Percentiles rank a stretch among this genome's conserved stretches.
These are phyloP conservation scores for Oxycera nigricornis DNA, from an alignment of 2,888 invertebrate species.

Conservation along the genomic window DNA sequence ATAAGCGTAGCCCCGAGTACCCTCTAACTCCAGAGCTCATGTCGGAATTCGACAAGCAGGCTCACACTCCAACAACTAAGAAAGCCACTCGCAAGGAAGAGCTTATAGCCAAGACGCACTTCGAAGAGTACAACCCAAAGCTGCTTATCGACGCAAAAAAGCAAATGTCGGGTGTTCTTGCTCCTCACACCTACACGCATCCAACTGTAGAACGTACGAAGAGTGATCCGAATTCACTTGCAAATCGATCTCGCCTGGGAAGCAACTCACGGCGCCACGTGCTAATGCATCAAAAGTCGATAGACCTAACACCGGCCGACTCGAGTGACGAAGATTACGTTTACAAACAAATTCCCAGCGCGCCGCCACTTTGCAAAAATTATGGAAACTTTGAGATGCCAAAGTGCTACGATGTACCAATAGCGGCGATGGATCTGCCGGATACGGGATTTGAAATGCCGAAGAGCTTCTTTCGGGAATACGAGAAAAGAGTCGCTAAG, in stretches of 20 bases:
- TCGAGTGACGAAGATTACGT: constrained; percentile 85
- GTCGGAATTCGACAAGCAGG: constrained; percentile 69
- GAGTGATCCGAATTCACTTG: constrained; percentile 83
- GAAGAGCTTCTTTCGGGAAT: constrained; percentile 75
- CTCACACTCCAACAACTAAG: constrained; percentile 57
- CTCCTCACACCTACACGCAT: constrained; percentile 68
- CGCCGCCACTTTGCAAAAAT: constrained; percentile 74
- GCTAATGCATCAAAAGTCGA: constrained; percentile 85
- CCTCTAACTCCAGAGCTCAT: constrained; percentile 66
- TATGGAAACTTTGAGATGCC: constrained; percentile 75
- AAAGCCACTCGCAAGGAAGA: constrained; percentile 70
- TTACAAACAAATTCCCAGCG: constrained; percentile 77
- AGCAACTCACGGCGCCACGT: constrained; percentile 79
- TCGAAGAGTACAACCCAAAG: constrained; percentile 77
- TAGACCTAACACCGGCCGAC: constrained; percentile 83
- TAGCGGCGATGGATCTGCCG: constrained; percentile 64
- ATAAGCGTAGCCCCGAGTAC: constrained; percentile 66
- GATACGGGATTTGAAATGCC: constrained; percentile 75
- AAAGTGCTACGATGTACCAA: constrained; percentile 61
- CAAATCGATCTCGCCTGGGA: constrained; percentile 74
- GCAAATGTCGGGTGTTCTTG: constrained; percentile 64
- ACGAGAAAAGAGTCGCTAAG: constrained; percentile 65
- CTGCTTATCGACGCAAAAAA: constrained; percentile 61
- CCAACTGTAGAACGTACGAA: constrained; percentile 83
- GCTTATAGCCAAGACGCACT: constrained; percentile 71